phyloP scores from a whole-genome alignment of 2,888 invertebrate species.

The Campoletis raptor region DNA sequence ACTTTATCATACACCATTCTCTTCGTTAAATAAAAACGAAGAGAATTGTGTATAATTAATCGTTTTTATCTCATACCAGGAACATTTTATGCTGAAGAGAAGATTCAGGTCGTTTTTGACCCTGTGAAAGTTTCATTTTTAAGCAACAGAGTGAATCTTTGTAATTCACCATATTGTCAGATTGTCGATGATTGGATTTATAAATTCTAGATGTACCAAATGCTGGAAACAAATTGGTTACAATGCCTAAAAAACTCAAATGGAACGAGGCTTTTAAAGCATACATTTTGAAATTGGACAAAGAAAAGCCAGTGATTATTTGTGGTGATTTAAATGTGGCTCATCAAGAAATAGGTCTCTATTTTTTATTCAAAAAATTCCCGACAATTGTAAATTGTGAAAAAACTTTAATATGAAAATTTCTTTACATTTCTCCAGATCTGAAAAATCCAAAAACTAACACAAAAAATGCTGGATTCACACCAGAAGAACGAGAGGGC shows the following conservation, averaged over 20 bases:
- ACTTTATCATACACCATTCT: too few relatives aligned
- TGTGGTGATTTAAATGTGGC: conserved; percentile 99
- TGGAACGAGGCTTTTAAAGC: conserved; percentile 95
- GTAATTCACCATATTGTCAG: background rate
- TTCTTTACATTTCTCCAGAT: conserved; percentile 86
- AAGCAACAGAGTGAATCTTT: conserved; percentile 18
- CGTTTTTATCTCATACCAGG: too few relatives aligned
- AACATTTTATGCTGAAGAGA: too few relatives aligned
- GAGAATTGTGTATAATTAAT: too few relatives aligned
- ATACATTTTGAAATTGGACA: conserved; percentile 92
- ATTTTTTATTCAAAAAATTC: background rate
- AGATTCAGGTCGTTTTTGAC: too few relatives aligned
- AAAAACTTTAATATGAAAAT: background rate
- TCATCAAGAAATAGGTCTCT: conserved; percentile 94
- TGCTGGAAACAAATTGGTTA: conserved; percentile 94
- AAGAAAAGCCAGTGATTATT: conserved; percentile 96
- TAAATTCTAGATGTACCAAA: conserved; percentile 93
- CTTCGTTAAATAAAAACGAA: too few relatives aligned
- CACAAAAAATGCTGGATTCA: conserved; percentile 97
- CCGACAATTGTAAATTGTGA: background rate
- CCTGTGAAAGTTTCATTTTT: background rate
- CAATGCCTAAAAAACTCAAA: conserved; percentile 93
- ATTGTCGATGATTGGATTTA: background rate
- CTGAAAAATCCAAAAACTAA: conserved; percentile 97
- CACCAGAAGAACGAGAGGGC: conserved; percentile 96